Evolutionary conservation across 2,797 vertebrate species (phyloP).

Genomic region (Nasua narica): DNA sequence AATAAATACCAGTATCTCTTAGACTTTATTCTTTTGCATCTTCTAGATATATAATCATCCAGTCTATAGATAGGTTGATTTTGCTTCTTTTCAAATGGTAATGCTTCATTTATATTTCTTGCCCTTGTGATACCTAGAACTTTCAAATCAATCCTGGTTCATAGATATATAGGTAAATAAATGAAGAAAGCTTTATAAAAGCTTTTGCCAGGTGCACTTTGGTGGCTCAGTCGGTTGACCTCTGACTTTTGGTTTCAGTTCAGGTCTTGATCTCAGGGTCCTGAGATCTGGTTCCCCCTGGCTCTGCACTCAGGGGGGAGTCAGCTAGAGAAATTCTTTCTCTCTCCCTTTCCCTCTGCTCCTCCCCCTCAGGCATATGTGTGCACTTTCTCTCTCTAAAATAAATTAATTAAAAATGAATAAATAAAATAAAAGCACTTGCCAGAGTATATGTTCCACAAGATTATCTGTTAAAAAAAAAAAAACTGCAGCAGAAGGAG

Average conservation of each 20-base stretch:
- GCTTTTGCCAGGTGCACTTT: neutral
- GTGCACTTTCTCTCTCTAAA: neutral
- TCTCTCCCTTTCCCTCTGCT: neutral
- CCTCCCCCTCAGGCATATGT: neutral
- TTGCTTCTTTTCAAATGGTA: conserved; percentile 19
- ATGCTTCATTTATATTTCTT: conserved; percentile 4
- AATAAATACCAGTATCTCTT: neutral
- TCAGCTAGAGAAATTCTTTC: neutral
- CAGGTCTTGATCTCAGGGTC: neutral
- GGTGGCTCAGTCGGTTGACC: neutral
- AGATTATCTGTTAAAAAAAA: neutral
- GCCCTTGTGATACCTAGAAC: neutral
- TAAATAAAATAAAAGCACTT: neutral
- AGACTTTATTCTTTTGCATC: neutral
- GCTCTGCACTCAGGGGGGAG: neutral
- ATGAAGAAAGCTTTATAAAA: neutral
- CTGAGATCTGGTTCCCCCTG: neutral
- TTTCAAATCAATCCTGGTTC: conserved; percentile 5
- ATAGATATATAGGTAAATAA: conserved; percentile 35
- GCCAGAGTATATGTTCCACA: neutral
- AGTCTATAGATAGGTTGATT: neutral
- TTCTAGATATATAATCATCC: neutral
- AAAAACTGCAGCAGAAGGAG: neutral
- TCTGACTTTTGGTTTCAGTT: neutral
- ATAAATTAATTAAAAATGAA: neutral